Evolutionary conservation across 2,888 invertebrate genomes (phyloP).

Genomic region (Leptogaster cylindrica): DNA sequence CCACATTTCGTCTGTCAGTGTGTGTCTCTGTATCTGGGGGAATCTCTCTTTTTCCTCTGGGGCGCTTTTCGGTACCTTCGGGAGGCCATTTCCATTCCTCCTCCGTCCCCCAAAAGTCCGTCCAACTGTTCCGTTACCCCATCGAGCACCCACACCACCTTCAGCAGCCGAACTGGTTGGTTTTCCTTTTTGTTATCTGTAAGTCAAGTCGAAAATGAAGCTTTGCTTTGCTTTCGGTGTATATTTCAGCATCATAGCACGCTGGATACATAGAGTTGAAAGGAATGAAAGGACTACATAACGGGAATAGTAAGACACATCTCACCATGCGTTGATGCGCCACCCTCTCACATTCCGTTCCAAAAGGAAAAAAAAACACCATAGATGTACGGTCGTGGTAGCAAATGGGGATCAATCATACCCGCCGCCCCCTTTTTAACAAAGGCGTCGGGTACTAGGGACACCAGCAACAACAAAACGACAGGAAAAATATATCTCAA

Average conservation of each 20-base stretch:
- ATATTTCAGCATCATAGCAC: slow-evolving; percentile 41
- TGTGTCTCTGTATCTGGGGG: slow-evolving; percentile 13
- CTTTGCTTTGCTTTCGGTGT: slow-evolving; percentile 40
- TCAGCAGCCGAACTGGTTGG: slow-evolving; percentile 19
- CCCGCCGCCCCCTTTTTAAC: slow-evolving; percentile 38
- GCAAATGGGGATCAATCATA: slow-evolving; percentile 39
- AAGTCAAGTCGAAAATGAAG: slow-evolving; percentile 42
- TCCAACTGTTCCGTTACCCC: background rate
- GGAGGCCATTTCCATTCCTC: background rate
- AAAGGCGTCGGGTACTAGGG: slow-evolving; percentile 19
- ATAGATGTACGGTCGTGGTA: slow-evolving; percentile 18
- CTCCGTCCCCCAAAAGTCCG: background rate
- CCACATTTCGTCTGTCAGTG: slow-evolving; percentile 35
- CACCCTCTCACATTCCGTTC: no score
- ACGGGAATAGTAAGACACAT: slow-evolving; percentile 40
- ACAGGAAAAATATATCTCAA: slow-evolving; percentile 48
- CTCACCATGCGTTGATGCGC: slow-evolving; percentile 32
- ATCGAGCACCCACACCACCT: background rate
- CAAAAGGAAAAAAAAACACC: no score
- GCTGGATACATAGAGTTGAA: slow-evolving; percentile 28
- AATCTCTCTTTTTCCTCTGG: background rate
- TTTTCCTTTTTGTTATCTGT: slow-evolving; percentile 39
- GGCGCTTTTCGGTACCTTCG: background rate
- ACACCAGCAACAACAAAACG: slow-evolving; percentile 23
- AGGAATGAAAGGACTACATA: slow-evolving; percentile 32